These are phyloP conservation scores for Corbicula japonica DNA, from an alignment of 2,888 invertebrate genomes.

Conservation along the genomic window DNA sequence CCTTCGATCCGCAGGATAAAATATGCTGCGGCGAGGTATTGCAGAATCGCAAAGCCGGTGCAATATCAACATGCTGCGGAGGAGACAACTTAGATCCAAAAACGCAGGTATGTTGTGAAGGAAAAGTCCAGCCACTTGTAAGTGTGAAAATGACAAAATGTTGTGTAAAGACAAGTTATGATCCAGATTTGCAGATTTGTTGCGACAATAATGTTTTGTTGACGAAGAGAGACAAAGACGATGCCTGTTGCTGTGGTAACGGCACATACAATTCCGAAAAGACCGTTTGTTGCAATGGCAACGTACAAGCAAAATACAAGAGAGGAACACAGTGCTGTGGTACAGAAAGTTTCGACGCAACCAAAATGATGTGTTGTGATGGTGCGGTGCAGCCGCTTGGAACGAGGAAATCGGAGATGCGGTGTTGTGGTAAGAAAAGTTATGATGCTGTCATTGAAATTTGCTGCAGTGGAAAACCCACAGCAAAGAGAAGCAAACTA, in stretches of 20 bases:
- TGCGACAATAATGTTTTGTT: constrained; percentile 31
- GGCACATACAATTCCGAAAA: constrained; percentile 14
- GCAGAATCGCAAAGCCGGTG: constrained; percentile 20
- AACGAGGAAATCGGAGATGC: constrained; percentile 15
- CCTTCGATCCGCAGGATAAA: constrained; percentile 38
- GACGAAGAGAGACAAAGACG: not conserved
- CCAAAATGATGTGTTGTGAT: constrained; percentile 47
- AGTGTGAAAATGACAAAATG: constrained; percentile 30
- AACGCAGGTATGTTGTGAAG: constrained; percentile 51
- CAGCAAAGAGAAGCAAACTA: constrained; percentile 11
- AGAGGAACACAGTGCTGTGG: constrained; percentile 57
- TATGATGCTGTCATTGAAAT: constrained; percentile 33
- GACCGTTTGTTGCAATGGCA: constrained; percentile 38
- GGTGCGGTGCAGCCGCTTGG: constrained; percentile 39
- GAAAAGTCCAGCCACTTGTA: constrained; percentile 33
- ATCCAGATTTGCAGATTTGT: constrained; percentile 25
- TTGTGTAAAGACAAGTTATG: constrained; percentile 35
- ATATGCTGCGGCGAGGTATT: constrained; percentile 47
- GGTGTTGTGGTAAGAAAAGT: constrained; percentile 50
- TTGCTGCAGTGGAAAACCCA: constrained; percentile 34
- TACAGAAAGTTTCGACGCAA: constrained; percentile 43
- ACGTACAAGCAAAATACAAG: constrained; percentile 25
- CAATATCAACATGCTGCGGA: constrained; percentile 27
- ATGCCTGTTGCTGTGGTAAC: constrained; percentile 31
- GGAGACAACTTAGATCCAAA: constrained; percentile 39